Base-by-base conservation (phyloP, 2,797 vertebrate genomes). In the Sylvilagus floridanus region DNA sequence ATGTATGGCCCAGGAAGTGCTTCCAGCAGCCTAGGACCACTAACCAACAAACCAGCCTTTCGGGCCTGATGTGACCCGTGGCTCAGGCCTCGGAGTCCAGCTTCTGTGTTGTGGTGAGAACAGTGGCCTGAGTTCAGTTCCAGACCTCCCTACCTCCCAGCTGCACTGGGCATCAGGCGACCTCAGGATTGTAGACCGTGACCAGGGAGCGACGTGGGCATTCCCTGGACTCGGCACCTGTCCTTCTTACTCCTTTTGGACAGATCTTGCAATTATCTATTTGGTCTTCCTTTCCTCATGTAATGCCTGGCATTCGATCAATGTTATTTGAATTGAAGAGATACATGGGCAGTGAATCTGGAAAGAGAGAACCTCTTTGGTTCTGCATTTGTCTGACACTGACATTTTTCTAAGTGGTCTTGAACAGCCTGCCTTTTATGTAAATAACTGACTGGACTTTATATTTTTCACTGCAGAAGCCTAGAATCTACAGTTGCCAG, bases 281-380 rank as follows among this genome's bases (percentile, higher is more conserved):
- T 84, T 71, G 30, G 30, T 52, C 62, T 87, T 95, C 78, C 57
- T 84, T 21, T 84, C 42, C 17, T 84, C 60, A 37, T 63, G 35
- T 68, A 88, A 65, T 28, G 22, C 52, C 78, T 87, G 77, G 17
- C 60, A 42, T 87, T 91, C 24, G 11, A 5, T 93, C 54, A 86
- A 89, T 72, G 19, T 95, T 69, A 83, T 52, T 73, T 93, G 75
- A 88, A 89, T 65, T 77, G 72, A 95, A 86, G 68, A 97, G 79
- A 91, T 24, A 42, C 71, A 42, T 28, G 71, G 66, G 42, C 87
- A 89, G 42, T 96, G 52, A 95, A 84, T 71, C 57, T 87, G 68
- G 69, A 93, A 91, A 87, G 71, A 94, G 72, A 93, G 79, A 94
- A 72, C 32, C 35, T 78, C 90, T 30, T 90, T 89, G 81, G 76